Conservation (phyloP, 1,140 invertebrate genomes). For the Sitobion miscanthi region DNA sequence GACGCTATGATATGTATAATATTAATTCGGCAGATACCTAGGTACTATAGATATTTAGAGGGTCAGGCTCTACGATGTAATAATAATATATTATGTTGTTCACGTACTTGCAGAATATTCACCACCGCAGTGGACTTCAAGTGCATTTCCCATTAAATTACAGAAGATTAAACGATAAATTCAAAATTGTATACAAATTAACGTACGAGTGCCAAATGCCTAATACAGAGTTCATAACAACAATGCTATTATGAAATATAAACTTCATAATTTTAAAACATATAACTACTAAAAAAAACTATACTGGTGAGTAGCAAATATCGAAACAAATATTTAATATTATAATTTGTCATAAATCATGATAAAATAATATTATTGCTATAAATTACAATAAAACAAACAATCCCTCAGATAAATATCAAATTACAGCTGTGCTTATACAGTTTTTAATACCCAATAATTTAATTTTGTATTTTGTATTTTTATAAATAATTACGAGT, state of each 20-base stretch:
- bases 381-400: neutral
- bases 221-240: neutral
- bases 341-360: neutral
- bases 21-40: neutral
- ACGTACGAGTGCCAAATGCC: neutral
- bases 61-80: neutral
- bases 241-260: neutral
- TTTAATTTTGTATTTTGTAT: too few species aligned
- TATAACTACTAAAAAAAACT: neutral
- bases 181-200: neutral
- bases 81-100: conserved; percentile 13
- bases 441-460: neutral
- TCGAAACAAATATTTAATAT: neutral
- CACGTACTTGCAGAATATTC: neutral
- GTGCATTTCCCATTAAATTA: neutral
- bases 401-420: neutral
- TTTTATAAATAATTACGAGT: too few species aligned
- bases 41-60: neutral
- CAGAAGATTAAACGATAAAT: neutral
- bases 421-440: neutral
- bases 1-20: neutral
- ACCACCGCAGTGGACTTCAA: neutral
- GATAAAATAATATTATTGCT: neutral
- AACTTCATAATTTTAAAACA: neutral
- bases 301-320: neutral